A percentile compares a stretch with the other conserved stretches of the same genome.
These are phyloP conservation scores for Arremon brunneinucha DNA, from an alignment of 2,797 vertebrate species.

Conservation along the genomic window DNA sequence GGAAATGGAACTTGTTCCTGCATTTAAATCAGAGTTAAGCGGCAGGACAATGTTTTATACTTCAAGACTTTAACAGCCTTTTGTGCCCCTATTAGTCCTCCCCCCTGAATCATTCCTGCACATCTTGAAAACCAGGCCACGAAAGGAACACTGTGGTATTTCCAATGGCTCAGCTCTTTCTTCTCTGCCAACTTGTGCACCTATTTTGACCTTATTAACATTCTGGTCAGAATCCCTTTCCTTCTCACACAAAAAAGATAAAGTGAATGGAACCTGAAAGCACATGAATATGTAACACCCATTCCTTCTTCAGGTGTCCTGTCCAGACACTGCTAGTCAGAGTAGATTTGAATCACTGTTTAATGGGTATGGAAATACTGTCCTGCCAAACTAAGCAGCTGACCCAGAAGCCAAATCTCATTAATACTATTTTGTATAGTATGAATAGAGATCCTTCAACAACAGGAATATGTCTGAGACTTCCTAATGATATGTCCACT, in stretches of 20 bases:
- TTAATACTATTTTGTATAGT: neutral
- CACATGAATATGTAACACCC: neutral
- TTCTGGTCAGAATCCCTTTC: neutral
- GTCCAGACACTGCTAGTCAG: neutral
- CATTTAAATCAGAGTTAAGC: neutral
- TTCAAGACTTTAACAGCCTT: neutral
- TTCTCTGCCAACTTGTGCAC: neutral
- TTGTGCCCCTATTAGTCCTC: neutral
- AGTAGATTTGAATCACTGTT: neutral
- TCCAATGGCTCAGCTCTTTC: neutral
- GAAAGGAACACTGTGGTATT: neutral
- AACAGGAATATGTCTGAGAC: neutral
- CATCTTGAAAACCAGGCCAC: neutral
- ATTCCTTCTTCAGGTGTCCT: neutral
- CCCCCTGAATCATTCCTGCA: neutral
- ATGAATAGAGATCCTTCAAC: neutral
- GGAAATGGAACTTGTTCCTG: neutral
- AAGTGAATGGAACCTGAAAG: neutral
- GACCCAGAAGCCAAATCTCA: conserved; percentile 7
- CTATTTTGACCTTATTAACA: neutral
- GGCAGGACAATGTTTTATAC: neutral
- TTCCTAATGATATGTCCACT: neutral
- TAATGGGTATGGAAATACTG: neutral
- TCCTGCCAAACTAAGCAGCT: neutral
- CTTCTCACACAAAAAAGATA: neutral